These are phyloP conservation scores for Aptenodytes patagonicus DNA, from an alignment of 2,113 vertebrate genomes.

Conservation along the genomic window DNA sequence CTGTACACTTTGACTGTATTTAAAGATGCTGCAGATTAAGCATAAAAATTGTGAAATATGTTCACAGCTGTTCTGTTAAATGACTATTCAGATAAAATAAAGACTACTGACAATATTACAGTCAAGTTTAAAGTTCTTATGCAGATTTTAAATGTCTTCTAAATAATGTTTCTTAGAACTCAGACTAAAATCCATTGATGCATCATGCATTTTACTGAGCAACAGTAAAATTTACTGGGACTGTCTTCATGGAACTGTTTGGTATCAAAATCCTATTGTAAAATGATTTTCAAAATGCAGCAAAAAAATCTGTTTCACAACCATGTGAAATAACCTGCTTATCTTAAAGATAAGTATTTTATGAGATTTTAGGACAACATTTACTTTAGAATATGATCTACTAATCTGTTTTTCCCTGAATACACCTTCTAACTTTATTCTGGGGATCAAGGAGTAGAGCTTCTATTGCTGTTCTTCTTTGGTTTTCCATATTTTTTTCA, in stretches of 20 bases:
- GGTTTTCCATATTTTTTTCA: background rate
- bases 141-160: conserved; percentile 5
- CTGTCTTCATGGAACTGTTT: background rate
- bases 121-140: background rate
- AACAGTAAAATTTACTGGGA: background rate
- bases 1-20: background rate
- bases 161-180: background rate
- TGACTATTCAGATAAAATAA: background rate
- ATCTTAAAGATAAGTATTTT: background rate
- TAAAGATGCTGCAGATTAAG: background rate
- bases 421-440: background rate
- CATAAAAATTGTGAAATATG: background rate
- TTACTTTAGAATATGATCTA: background rate
- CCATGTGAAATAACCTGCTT: background rate
- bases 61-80: background rate
- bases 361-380: background rate
- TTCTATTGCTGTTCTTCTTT: background rate
- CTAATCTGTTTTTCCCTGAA: background rate
- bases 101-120: background rate
- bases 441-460: background rate
- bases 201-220: background rate
- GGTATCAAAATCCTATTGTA: background rate
- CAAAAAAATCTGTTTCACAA: background rate
- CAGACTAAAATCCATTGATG: background rate
- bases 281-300: background rate